phyloP scores from a whole-genome alignment of 1,140 invertebrate genomes.

The Pararge aegeria region DNA sequence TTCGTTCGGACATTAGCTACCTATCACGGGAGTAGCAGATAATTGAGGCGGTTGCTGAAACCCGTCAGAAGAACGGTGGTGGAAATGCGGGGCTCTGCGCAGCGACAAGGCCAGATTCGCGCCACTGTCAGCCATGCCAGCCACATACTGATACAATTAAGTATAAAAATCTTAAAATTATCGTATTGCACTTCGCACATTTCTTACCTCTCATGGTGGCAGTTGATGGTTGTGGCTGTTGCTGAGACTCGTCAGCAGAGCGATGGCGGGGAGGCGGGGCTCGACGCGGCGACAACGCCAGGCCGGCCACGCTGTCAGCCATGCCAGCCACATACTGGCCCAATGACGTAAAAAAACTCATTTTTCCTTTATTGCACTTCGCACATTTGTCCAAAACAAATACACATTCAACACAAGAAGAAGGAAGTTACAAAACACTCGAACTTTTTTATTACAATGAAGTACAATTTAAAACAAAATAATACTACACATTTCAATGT shows the following conservation, averaged over 20 bases:
- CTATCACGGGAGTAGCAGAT: too few species aligned
- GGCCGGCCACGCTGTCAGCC: constrained; percentile 87
- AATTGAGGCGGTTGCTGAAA: too few species aligned
- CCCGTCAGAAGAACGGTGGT: constrained; percentile 82
- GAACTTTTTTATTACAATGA: background rate
- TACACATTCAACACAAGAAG: background rate
- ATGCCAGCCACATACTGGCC: constrained; percentile 88
- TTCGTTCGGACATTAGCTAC: too few species aligned
- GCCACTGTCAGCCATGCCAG: constrained; percentile 85
- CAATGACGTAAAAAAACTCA: constrained; percentile 91
- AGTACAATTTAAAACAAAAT: background rate
- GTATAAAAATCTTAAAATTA: constrained; percentile 93
- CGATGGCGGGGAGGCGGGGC: constrained; percentile 86
- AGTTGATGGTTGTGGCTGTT: constrained; percentile 59
- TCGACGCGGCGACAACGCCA: constrained; percentile 88
- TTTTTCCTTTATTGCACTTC: constrained; percentile 52
- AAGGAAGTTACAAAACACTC: background rate
- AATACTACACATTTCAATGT: constrained; percentile 1
- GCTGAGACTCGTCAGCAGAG: constrained; percentile 74
- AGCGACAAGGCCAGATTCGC: constrained; percentile 88
- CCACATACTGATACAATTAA: constrained; percentile 89
- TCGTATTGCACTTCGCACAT: background rate
- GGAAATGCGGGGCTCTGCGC: constrained; percentile 85
- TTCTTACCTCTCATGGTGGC: constrained; percentile 71
- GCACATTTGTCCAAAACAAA: constrained; percentile 36